Conservation (phyloP, 1,140 invertebrate species). For the Drosophila jambulina region DNA sequence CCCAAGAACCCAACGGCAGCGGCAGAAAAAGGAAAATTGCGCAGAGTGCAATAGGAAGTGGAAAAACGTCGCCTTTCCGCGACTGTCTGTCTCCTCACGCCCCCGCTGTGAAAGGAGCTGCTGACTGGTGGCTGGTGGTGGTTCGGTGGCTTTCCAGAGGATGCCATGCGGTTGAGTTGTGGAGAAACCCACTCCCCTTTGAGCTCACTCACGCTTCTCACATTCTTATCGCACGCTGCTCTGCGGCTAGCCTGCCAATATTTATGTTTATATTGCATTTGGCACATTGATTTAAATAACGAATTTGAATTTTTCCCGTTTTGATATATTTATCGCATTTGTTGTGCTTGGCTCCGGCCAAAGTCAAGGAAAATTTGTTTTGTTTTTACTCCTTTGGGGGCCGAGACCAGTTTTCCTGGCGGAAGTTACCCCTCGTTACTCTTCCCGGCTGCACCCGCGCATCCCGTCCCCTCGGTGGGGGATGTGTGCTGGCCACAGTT, state of each 20-base stretch:
- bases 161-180: constrained; percentile 12
- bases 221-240: constrained; percentile 49
- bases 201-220: constrained; percentile 17
- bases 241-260: constrained; percentile 70
- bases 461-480: constrained; percentile 4
- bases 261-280: constrained; percentile 72
- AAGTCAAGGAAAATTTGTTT: constrained; percentile 58
- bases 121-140: neutral
- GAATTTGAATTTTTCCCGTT: constrained; percentile 41
- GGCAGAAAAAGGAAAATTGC: constrained; percentile 32
- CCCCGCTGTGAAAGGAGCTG: constrained; percentile 16
- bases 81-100: constrained; percentile 39
- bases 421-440: constrained; percentile 61
- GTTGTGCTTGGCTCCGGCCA: constrained; percentile 37
- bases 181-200: constrained; percentile 27
- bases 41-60: constrained; percentile 65
- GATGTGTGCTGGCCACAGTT: constrained; percentile 68
- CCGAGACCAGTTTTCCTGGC: constrained; percentile 29
- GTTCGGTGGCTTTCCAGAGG: neutral
- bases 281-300: constrained; percentile 76
- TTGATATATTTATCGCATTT: constrained; percentile 76
- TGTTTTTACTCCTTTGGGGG: constrained; percentile 38
- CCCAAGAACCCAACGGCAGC: constrained; percentile 12
- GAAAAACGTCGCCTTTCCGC: constrained; percentile 69
- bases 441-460: constrained; percentile 25